Conservation (phyloP, 2,113 vertebrate genomes). For the Dipodomys ordii region DNA sequence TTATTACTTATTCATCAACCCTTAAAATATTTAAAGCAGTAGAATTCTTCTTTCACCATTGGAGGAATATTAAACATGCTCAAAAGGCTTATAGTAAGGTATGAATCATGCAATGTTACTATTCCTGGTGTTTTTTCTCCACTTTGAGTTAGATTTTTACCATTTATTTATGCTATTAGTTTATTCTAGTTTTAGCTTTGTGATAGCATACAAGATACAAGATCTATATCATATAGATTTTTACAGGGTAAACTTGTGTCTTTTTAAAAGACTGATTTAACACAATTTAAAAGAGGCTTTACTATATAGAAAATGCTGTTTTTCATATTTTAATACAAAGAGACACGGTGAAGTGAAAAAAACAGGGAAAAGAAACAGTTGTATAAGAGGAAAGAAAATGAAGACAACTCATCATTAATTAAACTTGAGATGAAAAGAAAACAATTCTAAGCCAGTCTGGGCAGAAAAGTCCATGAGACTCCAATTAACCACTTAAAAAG, state of each 20-base stretch:
- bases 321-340: not conserved
- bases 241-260: not conserved
- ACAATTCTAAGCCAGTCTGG: too few relatives aligned
- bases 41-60: constrained; percentile 20
- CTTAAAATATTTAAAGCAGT: constrained; percentile 71
- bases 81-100: not conserved
- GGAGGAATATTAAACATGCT: constrained; percentile 52
- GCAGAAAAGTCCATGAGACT: too few relatives aligned
- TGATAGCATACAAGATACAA: not conserved
- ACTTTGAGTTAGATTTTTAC: not conserved
- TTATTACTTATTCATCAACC: constrained; percentile 65
- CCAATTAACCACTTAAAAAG: too few relatives aligned
- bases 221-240: not conserved
- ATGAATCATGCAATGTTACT: not conserved
- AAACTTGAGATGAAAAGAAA: too few relatives aligned
- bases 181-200: not conserved
- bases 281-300: not conserved
- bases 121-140: not conserved
- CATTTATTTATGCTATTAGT: not conserved
- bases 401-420: not conserved
- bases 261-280: not conserved
- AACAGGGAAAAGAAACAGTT: not conserved
- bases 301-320: not conserved
- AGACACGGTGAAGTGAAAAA: not conserved
- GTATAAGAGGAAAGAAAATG: not conserved